Evolutionary conservation across 2,797 vertebrate genomes (phyloP).

Genomic region (Enteromius mattozi): DNA sequence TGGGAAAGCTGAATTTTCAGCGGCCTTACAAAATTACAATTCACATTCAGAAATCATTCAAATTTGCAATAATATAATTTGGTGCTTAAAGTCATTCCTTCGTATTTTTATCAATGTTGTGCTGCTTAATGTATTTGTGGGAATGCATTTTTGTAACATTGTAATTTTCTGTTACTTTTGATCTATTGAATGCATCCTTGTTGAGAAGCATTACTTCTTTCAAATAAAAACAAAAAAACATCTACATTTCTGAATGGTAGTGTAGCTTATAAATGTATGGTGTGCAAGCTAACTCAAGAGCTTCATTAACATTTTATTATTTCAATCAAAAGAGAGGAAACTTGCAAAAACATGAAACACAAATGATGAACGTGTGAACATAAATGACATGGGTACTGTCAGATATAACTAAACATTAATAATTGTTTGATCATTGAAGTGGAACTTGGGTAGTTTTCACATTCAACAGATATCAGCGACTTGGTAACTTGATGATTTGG

Average conservation of each 20-base stretch:
- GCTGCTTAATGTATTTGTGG: background rate
- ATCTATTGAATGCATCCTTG: background rate
- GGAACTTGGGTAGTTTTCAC: background rate
- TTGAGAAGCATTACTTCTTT: background rate
- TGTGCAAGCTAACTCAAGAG: background rate
- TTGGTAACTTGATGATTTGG: background rate
- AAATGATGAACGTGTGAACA: background rate
- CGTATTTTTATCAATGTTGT: background rate
- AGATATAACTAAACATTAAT: background rate
- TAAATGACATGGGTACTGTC: background rate
- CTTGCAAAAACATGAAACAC: background rate
- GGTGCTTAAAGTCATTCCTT: background rate
- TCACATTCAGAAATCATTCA: background rate
- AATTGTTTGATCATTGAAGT: background rate
- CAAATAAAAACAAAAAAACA: background rate
- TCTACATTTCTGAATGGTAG: background rate
- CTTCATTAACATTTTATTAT: background rate
- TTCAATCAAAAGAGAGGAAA: slow-evolving; percentile 11
- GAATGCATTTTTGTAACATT: background rate
- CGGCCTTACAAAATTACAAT: background rate
- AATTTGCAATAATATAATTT: background rate
- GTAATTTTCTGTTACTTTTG: background rate
- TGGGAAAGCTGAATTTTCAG: background rate
- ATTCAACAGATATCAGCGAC: background rate
- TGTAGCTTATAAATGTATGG: background rate